Conservation (phyloP, 2,797 vertebrate genomes). For the Enteromius radiatus region DNA sequence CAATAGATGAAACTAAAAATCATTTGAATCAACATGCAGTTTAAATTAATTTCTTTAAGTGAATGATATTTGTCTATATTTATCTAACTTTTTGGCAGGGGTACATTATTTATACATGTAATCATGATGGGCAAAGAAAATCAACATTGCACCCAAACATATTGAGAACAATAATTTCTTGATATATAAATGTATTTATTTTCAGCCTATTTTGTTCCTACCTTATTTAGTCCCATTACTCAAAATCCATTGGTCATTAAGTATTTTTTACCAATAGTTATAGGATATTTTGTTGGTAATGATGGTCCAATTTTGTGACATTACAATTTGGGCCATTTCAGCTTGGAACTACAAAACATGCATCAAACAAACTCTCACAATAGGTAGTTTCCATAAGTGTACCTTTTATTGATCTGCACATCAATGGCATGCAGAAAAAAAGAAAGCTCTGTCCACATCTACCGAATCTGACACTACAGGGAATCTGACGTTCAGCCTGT, state of each 20-base stretch:
- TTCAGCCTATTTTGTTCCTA: not conserved
- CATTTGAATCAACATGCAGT: no score
- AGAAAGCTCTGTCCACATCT: slow-evolving; percentile 67
- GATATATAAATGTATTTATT: not conserved
- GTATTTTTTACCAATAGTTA: not conserved
- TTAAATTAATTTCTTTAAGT: no score
- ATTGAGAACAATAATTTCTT: not conserved
- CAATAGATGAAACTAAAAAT: no score
- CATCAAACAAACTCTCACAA: not conserved
- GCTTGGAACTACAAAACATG: not conserved
- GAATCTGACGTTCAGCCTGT: slow-evolving; percentile 63
- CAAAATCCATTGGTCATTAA: not conserved
- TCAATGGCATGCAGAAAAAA: slow-evolving; percentile 65
- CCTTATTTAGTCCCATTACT: not conserved
- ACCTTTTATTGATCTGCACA: slow-evolving; percentile 67
- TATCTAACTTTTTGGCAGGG: no score
- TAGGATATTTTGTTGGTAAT: not conserved
- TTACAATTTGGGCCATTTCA: not conserved
- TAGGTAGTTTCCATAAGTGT: slow-evolving; percentile 51
- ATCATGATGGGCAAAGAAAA: not conserved
- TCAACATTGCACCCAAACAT: not conserved
- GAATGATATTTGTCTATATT: no score
- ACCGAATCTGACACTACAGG: no score
- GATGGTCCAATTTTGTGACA: not conserved
- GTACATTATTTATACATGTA: not conserved